Evolutionary conservation across 2,113 vertebrate species (phyloP).

Genomic region (Meles meles): DNA sequence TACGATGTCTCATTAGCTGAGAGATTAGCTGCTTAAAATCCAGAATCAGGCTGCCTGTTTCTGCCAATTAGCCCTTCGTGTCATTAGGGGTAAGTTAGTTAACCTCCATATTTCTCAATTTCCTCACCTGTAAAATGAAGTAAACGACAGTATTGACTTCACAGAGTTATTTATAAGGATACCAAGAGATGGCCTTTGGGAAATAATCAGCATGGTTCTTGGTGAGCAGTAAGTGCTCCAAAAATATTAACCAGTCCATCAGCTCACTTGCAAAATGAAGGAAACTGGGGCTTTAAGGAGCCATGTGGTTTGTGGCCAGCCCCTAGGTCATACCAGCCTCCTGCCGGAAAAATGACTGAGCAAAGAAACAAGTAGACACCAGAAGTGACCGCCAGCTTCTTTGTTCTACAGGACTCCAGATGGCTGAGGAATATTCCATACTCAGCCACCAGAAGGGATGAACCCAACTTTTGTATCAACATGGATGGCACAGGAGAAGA

Average conservation of each 20-base stretch:
- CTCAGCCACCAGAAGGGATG: too few species aligned
- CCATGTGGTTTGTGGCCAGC: rapidly evolving
- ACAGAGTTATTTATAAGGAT: neutral
- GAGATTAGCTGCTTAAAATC: neutral
- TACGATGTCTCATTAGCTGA: neutral
- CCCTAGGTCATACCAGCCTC: rapidly evolving
- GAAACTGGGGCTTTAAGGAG: neutral
- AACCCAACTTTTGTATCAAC: too few species aligned
- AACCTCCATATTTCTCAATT: neutral
- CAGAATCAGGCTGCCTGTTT: neutral
- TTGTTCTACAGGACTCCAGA: neutral
- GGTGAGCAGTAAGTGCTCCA: neutral
- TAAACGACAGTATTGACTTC: neutral
- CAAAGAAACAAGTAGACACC: rapidly evolving
- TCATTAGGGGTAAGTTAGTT: neutral
- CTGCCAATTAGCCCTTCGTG: neutral
- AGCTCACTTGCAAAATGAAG: neutral
- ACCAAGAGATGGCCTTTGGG: neutral
- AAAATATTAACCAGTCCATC: too few species aligned
- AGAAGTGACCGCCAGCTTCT: neutral
- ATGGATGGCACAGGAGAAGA: too few species aligned
- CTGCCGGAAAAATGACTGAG: too few species aligned
- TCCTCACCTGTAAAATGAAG: neutral
- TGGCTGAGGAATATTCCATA: too few species aligned
- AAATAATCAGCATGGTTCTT: neutral